These are phyloP conservation scores for Parelbella ahira DNA, from an alignment of 2,888 invertebrate genomes.

Conservation along the genomic window DNA sequence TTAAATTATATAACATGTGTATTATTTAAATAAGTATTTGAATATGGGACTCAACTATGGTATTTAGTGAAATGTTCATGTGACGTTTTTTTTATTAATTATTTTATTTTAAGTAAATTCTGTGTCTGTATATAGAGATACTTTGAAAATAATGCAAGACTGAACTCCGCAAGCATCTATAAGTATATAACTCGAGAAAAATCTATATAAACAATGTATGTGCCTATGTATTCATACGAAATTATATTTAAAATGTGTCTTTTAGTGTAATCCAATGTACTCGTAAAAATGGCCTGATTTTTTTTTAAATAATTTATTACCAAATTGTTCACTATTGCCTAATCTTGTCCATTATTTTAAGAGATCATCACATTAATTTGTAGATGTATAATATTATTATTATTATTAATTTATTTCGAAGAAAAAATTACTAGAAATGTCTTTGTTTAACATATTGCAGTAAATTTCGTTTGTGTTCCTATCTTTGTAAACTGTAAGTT, in stretches of 20 bases:
- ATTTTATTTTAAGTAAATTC: slow-evolving; percentile 50
- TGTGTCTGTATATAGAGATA: slow-evolving; percentile 68
- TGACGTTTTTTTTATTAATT: too few relatives aligned
- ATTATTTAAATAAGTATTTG: slow-evolving; percentile 64
- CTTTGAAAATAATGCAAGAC: slow-evolving; percentile 62
- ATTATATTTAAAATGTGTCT: slow-evolving; percentile 2
- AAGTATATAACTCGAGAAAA: slow-evolving; percentile 24
- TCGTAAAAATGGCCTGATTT: slow-evolving; percentile 1
- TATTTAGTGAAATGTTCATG: slow-evolving; percentile 69
- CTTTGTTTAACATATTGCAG: slow-evolving; percentile 41
- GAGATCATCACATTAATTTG: slow-evolving; percentile 68
- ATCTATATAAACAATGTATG: slow-evolving; percentile 21
- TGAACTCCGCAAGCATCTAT: slow-evolving; percentile 57
- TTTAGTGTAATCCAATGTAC: too few relatives aligned
- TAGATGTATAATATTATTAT: slow-evolving; percentile 60
- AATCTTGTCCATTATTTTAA: slow-evolving; percentile 70
- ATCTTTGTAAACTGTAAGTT: slow-evolving; percentile 44
- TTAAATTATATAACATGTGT: slow-evolving; percentile 51
- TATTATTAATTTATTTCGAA: slow-evolving; percentile 71
- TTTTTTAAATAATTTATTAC: slow-evolving; percentile 23
- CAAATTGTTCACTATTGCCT: slow-evolving; percentile 66
- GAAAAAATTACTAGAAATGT: too few relatives aligned
- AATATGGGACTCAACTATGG: slow-evolving; percentile 77
- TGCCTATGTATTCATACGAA: slow-evolving; percentile 19
- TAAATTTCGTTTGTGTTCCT: slow-evolving; percentile 53